phyloP scores from a whole-genome alignment of 2,113 vertebrate genomes.

The Ibidorhyncha struthersii region DNA sequence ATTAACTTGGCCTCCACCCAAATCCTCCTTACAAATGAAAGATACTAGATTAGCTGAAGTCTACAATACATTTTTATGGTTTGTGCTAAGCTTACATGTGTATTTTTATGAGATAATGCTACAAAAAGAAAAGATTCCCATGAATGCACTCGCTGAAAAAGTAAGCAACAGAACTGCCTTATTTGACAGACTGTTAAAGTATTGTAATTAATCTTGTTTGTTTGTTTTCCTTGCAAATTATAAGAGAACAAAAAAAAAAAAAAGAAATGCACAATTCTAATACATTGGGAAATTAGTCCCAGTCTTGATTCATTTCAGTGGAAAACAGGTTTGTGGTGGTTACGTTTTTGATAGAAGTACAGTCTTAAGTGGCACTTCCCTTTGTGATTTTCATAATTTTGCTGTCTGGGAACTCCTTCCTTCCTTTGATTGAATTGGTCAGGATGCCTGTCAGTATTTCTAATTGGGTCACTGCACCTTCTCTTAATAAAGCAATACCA shows the following conservation, averaged over 20 bases:
- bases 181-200: neutral
- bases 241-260: neutral
- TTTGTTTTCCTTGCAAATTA: neutral
- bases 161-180: neutral
- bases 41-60: conserved; percentile 9
- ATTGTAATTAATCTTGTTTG: neutral
- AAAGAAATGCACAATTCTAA: neutral
- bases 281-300: neutral
- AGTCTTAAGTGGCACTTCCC: neutral
- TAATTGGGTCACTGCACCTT: neutral
- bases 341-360: neutral
- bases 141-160: neutral
- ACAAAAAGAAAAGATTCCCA: neutral
- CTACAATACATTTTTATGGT: conserved; percentile 28
- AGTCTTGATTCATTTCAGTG: neutral
- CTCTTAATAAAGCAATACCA: neutral
- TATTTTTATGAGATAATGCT: conserved; percentile 19
- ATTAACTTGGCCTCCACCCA: conserved; percentile 42
- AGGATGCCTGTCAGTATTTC: neutral
- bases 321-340: neutral
- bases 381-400: neutral
- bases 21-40: conserved; percentile 32
- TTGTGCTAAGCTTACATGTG: conserved; percentile 2
- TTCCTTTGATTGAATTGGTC: neutral
- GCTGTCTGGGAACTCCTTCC: neutral